Base-by-base conservation (phyloP, 2,113 vertebrate genomes). In the Carassius auratus region DNA sequence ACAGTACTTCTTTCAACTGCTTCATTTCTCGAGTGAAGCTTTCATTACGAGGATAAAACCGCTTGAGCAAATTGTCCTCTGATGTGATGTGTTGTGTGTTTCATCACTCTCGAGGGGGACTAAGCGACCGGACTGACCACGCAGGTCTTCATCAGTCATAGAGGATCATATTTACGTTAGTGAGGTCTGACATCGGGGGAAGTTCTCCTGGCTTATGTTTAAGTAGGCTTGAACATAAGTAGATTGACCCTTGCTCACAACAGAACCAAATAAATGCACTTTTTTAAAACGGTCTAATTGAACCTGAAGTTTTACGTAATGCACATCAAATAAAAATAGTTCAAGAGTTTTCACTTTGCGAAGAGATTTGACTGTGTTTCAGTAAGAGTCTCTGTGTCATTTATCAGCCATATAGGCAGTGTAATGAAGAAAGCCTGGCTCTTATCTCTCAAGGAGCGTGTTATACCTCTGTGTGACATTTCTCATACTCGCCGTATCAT, bases 191-290 rank as follows among this genome's bases (percentile, higher is more conserved):
- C 86, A 57, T 17, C 38, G 38, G 15, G 80, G 76, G 85, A 52
- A 87, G 91, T 77, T 89, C 87, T 73, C 55, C 42, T 48, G 71
- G 84, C 85, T 85, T 83, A 84, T 69, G 12, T n/a, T 68, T 91
- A 90, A 93, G 92, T 92, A 91, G 79, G 66, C 68, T 76, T 86
- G 92, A 94, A 86, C 90, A 89, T 95, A 95, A 95, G 93, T 91
- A 92, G 94, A 95, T 95, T 95, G 94, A 90, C 91, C 77, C 92
- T 90, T 90, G 92, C 92, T 94, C 87, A 82, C 90, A 91, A 92
- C 89, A 92, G 92, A 93, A 89, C 89, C 90, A 90, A 85, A 89
- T 78, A 85, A 88, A 88, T 76, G 86, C 86, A 81, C 23, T 61
- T 76, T 76, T 88, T 9, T 55, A 10, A 92, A 91, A 91, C 91